Evolutionary conservation across 2,888 invertebrate species (phyloP).

Genomic region (Drosophila nigritarsus): DNA sequence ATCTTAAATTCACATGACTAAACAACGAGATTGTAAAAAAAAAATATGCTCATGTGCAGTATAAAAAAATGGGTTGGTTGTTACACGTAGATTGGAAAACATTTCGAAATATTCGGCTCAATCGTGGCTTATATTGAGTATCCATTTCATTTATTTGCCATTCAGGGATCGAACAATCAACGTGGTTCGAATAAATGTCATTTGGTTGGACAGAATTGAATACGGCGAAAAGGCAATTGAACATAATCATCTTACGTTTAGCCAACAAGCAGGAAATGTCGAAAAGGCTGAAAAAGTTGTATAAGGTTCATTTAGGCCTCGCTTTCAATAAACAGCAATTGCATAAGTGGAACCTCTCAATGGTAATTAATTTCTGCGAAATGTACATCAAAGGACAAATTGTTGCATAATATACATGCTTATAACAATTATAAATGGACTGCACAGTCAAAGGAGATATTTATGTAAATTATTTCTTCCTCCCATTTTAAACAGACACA

Average conservation of each 20-base stretch:
- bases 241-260: slow-evolving; percentile 44
- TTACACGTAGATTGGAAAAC: not conserved
- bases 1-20: slow-evolving; percentile 9
- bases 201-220: slow-evolving; percentile 54
- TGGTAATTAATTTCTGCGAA: not conserved
- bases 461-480: not conserved
- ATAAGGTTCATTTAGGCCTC: not conserved
- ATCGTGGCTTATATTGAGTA: slow-evolving; percentile 14
- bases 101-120: slow-evolving; percentile 11
- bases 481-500: slow-evolving; percentile 81
- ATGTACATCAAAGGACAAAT: not conserved
- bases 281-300: slow-evolving; percentile 45
- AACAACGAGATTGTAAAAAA: slow-evolving; percentile 5
- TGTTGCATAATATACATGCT: not conserved
- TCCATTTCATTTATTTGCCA: slow-evolving; percentile 7
- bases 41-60: not conserved
- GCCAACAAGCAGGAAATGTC: slow-evolving; percentile 36
- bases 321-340: not conserved
- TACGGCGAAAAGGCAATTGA: slow-evolving; percentile 69
- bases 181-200: slow-evolving; percentile 25
- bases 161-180: slow-evolving; percentile 20
- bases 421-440: not conserved
- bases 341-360: too few species aligned
- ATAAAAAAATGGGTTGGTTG: not conserved
- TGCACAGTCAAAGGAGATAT: not conserved